These are phyloP conservation scores for Tigriopus japonicus DNA, from an alignment of 1,140 invertebrate genomes.

Conservation along the genomic window DNA sequence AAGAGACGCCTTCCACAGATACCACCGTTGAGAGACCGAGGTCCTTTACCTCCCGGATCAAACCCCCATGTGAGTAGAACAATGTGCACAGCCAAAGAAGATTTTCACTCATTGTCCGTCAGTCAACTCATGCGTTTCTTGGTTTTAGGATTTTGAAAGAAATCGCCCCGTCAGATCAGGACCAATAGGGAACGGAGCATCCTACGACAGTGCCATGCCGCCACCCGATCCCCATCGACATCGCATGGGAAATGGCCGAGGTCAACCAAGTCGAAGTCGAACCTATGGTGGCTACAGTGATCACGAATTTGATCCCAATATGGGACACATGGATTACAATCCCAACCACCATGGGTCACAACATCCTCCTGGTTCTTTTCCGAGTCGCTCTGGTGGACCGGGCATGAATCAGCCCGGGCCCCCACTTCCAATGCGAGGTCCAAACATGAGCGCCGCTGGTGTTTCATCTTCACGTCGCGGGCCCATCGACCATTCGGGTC, in stretches of 20 bases:
- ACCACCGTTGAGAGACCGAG: slow-evolving; percentile 27
- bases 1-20: slow-evolving; percentile 87
- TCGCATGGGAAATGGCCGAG: not conserved
- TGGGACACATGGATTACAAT: not conserved
- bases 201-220: too few relatives aligned
- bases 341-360: not conserved
- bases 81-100: too few relatives aligned
- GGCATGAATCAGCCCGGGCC: slow-evolving; percentile 15
- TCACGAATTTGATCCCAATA: slow-evolving; percentile 16
- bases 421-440: slow-evolving; percentile 26
- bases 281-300: slow-evolving; percentile 42
- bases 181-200: too few relatives aligned
- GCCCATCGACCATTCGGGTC: too few relatives aligned
- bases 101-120: too few relatives aligned
- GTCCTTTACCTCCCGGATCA: too few relatives aligned
- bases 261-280: not conserved
- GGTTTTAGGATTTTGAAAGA: too few relatives aligned
- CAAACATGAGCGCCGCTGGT: slow-evolving; percentile 23
- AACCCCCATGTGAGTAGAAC: too few relatives aligned
- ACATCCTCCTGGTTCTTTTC: slow-evolving; percentile 21
- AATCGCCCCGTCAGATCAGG: too few relatives aligned
- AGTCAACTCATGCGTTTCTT: too few relatives aligned
- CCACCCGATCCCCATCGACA: too few relatives aligned
- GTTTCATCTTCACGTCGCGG: slow-evolving; percentile 28
- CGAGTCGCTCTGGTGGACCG: too few relatives aligned